Evolutionary conservation across 2,113 vertebrate genomes (phyloP).

Genomic region (Solea senegalensis): DNA sequence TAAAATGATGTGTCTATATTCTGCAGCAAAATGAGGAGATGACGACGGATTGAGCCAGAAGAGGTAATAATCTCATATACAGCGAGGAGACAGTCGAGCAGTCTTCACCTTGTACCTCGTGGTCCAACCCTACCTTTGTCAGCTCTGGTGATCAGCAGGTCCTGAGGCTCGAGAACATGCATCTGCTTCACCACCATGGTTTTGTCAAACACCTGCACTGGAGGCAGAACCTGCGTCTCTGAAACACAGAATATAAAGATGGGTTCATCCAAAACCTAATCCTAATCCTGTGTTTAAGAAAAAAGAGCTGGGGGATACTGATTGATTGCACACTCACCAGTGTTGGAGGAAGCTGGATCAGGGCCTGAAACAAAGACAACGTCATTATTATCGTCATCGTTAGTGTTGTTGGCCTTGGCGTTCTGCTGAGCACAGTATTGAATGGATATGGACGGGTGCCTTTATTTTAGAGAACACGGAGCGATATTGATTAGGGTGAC

Average conservation of each 20-base stretch:
- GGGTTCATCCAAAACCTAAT: too few relatives aligned
- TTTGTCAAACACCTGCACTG: conserved; percentile 92
- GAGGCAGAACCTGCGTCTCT: conserved; percentile 84
- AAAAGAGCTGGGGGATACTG: neutral
- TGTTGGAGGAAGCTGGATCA: conserved; percentile 59
- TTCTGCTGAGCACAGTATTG: conserved; percentile 40
- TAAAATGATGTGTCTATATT: conserved; percentile 21
- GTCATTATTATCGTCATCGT: conserved; percentile 24
- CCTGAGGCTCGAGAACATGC: conserved; percentile 92
- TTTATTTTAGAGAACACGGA: conserved; percentile 40
- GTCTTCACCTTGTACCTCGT: too few relatives aligned
- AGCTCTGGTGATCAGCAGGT: conserved; percentile 90
- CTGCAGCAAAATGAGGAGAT: neutral
- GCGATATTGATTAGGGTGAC: conserved; percentile 44
- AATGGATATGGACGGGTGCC: conserved; percentile 38
- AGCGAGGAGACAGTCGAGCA: conserved; percentile 3
- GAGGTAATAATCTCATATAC: neutral
- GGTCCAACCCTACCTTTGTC: conserved; percentile 89
- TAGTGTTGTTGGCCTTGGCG: conserved; percentile 15
- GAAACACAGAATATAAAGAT: conserved; percentile 37
- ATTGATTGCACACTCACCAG: conserved; percentile 62
- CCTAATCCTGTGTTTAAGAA: neutral
- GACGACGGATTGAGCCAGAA: neutral
- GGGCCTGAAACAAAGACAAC: conserved; percentile 62
- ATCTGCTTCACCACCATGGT: conserved; percentile 94